Conservation (phyloP, 2,797 vertebrate species). For the Hafferia zeledoni region DNA sequence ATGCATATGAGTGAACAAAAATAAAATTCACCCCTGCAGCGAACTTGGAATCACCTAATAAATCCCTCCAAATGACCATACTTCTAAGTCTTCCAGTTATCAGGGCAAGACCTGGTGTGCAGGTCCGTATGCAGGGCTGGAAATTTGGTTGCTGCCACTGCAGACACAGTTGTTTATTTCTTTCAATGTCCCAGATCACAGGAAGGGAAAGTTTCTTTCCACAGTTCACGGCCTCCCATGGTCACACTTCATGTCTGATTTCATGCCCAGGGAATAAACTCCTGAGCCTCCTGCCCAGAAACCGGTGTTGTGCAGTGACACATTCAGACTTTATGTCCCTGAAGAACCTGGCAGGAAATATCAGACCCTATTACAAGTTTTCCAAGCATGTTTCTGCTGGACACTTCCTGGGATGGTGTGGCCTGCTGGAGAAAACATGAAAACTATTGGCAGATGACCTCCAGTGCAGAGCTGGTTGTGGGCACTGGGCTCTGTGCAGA, state of each 20-base stretch:
- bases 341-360: background rate
- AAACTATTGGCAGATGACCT: background rate
- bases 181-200: background rate
- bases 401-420: background rate
- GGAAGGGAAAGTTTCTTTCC: background rate
- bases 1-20: background rate
- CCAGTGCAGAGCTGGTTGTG: background rate
- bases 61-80: background rate
- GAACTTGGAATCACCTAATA: background rate
- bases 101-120: background rate
- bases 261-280: background rate
- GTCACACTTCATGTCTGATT: background rate
- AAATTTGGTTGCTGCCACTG: background rate
- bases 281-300: background rate
- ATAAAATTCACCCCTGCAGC: background rate
- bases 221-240: background rate
- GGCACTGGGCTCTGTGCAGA: background rate
- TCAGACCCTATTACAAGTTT: background rate
- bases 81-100: background rate
- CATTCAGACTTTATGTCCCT: background rate
- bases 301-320: background rate
- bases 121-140: too few species aligned
- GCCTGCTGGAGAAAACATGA: background rate
- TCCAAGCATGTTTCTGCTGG: background rate
- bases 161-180: background rate